Evolutionary conservation across 2,797 vertebrate species (phyloP).

Genomic region (Rousettus madagascariensis): DNA sequence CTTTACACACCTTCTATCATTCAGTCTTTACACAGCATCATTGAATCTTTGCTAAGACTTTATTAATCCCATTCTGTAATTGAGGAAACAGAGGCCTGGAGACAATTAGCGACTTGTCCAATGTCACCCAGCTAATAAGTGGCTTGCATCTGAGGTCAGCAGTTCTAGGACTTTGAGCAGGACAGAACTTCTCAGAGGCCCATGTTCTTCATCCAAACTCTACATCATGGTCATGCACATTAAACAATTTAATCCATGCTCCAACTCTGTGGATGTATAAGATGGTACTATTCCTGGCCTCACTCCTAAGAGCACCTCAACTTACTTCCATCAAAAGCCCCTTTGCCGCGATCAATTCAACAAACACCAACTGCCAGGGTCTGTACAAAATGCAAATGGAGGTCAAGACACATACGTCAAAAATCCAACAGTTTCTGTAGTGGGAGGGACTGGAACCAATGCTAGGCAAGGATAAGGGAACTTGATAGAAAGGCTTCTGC

Average conservation of each 20-base stretch:
- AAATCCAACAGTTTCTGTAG: not conserved
- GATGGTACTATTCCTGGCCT: not conserved
- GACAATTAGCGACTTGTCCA: not conserved
- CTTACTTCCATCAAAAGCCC: not conserved
- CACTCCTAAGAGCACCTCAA: not conserved
- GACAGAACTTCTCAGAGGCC: not conserved
- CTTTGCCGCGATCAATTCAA: not conserved
- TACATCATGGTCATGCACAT: fast-evolving
- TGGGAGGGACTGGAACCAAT: not conserved
- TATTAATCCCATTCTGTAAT: not conserved
- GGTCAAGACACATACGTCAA: not conserved
- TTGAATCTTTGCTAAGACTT: not conserved
- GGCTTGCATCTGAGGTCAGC: not conserved
- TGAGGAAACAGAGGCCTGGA: not conserved
- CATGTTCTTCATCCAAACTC: not conserved
- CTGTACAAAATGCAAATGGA: not conserved
- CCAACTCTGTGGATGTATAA: not conserved
- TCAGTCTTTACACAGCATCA: not conserved
- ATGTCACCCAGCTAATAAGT: not conserved
- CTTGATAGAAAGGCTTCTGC: not conserved
- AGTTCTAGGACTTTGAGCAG: not conserved
- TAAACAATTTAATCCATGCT: fast-evolving
- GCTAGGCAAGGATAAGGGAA: not conserved
- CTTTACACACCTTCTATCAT: not conserved
- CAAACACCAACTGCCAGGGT: not conserved